phyloP scores from a whole-genome alignment of 2,888 invertebrate species.

The Apoda limacodes region DNA sequence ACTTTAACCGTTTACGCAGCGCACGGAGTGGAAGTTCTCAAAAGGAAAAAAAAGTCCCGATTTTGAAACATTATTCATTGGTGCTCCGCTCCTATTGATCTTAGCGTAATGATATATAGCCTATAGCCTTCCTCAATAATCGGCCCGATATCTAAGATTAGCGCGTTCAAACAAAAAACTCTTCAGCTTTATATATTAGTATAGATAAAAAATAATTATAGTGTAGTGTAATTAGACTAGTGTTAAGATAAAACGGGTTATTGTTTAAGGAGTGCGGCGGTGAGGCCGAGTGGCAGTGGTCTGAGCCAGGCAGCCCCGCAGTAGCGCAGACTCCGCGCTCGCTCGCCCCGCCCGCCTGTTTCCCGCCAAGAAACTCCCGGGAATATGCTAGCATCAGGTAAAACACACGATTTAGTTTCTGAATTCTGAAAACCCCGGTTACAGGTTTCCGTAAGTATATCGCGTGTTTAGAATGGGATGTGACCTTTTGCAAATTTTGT shows the following conservation, averaged over 20 bases:
- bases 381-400: conserved; percentile 51
- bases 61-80: too few relatives aligned
- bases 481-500: background rate
- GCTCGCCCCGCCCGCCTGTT: conserved; percentile 48
- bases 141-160: too few relatives aligned
- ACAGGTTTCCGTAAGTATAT: background rate
- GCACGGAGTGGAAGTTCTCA: too few relatives aligned
- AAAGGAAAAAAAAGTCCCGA: too few relatives aligned
- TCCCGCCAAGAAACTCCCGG: conserved; percentile 45
- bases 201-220: too few relatives aligned
- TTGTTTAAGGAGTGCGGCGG: conserved; percentile 26
- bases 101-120: too few relatives aligned
- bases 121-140: too few relatives aligned
- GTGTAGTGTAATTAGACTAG: conserved; percentile 1
- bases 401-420: background rate
- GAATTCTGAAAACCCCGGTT: background rate
- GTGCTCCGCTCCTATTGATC: too few relatives aligned
- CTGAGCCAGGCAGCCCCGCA: conserved; percentile 50
- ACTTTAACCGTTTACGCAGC: too few relatives aligned
- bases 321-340: conserved; percentile 50
- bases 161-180: too few relatives aligned
- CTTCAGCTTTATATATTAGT: too few relatives aligned
- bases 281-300: conserved; percentile 43
- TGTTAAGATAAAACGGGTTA: conserved; percentile 3
- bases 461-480: background rate